Conservation (phyloP, 2,888 invertebrate genomes). For the Trissolcus japonicus region DNA sequence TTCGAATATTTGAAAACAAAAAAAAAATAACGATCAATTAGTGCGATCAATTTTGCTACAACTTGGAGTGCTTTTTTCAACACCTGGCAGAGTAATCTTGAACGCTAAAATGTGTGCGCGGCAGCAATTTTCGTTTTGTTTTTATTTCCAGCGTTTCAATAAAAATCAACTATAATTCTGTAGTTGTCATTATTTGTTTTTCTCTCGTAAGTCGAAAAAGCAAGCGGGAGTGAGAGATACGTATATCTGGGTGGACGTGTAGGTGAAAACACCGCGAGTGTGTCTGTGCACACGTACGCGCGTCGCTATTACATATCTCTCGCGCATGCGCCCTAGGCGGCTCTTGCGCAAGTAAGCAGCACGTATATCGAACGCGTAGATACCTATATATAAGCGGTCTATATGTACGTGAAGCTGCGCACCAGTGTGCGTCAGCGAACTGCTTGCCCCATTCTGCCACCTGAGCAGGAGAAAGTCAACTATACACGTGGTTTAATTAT, state of each 20-base stretch:
- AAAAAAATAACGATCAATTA: no score
- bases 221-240: constrained; percentile 39
- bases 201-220: constrained; percentile 36
- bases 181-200: constrained; percentile 40
- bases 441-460: constrained; percentile 55
- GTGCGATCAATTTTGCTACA: no score
- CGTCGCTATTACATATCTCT: constrained; percentile 35
- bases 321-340: constrained; percentile 60
- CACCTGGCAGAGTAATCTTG: no score
- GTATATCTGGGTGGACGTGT: constrained; percentile 11
- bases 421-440: constrained; percentile 13
- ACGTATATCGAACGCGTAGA: constrained; percentile 52
- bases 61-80: no score
- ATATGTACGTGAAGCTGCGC: constrained; percentile 10
- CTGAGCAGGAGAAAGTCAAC: constrained; percentile 42
- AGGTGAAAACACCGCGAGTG: constrained; percentile 3
- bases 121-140: constrained; percentile 2
- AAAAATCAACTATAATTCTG: constrained; percentile 28
- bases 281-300: constrained; percentile 20
- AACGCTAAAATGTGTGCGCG: no score
- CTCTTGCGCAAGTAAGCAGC: constrained; percentile 64
- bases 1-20: no score
- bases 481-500: constrained; percentile 57
- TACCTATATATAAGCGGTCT: constrained; percentile 4
- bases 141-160: constrained; percentile 3